Conservation (phyloP, 2,888 invertebrate species). For the Coleophora flavipennella region DNA sequence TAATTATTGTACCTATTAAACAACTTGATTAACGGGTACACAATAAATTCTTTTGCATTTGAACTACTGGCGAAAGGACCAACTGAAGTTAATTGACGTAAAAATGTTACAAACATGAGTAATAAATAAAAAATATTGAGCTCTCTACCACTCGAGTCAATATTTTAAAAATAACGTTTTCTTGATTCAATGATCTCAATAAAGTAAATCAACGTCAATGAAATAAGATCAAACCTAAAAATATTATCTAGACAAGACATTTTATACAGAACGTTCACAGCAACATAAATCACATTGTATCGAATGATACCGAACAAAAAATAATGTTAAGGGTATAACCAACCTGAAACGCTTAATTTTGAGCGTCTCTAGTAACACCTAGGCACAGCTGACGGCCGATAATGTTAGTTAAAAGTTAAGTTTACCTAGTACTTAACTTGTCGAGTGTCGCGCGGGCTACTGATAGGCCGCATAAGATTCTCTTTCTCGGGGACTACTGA, state of each 20-base stretch:
- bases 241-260: neutral
- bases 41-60: slow-evolving; percentile 30
- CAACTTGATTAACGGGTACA: slow-evolving; percentile 48
- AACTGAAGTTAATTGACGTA: slow-evolving; percentile 30
- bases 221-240: neutral
- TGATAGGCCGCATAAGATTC: no score
- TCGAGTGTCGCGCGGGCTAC: no score
- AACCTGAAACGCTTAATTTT: no score
- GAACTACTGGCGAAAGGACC: slow-evolving; percentile 21
- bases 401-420: no score
- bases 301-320: slow-evolving; percentile 41
- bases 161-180: no score
- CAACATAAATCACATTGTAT: slow-evolving; percentile 64
- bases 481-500: no score
- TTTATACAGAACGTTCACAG: slow-evolving; percentile 46
- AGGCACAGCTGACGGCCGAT: no score
- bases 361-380: no score
- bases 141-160: neutral
- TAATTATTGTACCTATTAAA: slow-evolving; percentile 43
- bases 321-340: slow-evolving; percentile 32
- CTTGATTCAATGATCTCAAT: neutral
- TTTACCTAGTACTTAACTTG: no score
- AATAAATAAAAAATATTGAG: slow-evolving; percentile 17
- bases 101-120: slow-evolving; percentile 17
- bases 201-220: slow-evolving; percentile 9